Evolutionary conservation across 2,113 vertebrate species (phyloP).

Genomic region (Sporophila hypoxantha): DNA sequence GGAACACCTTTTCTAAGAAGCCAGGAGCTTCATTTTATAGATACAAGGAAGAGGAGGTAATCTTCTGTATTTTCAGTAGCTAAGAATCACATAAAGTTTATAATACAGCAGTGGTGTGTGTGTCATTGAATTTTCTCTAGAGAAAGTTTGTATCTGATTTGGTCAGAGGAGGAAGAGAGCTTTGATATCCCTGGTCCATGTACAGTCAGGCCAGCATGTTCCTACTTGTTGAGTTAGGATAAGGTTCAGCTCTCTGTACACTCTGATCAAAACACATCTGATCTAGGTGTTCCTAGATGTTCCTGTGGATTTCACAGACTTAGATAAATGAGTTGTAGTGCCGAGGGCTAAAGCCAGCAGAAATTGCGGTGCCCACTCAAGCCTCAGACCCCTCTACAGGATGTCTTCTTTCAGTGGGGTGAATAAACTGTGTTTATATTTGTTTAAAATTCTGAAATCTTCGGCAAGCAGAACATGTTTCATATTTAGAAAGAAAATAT

Average conservation of each 20-base stretch:
- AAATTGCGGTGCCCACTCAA: neutral
- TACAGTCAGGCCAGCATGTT: neutral
- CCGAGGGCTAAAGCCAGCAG: neutral
- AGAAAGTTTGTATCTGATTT: neutral
- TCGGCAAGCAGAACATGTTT: constrained; percentile 2
- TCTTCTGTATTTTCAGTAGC: neutral
- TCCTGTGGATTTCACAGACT: neutral
- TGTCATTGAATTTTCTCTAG: neutral
- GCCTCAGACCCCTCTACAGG: neutral
- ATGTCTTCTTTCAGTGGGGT: neutral
- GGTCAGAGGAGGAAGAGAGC: neutral
- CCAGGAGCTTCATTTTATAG: neutral
- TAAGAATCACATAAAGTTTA: neutral
- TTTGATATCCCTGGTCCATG: neutral
- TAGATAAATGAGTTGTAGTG: neutral
- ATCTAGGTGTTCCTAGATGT: neutral
- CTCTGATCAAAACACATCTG: neutral
- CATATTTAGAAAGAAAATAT: neutral
- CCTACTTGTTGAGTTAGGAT: neutral
- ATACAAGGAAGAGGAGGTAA: neutral
- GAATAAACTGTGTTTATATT: neutral
- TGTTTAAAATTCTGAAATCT: constrained; percentile 19
- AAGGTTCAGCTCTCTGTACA: neutral
- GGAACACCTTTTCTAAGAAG: neutral
- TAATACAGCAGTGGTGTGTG: neutral